A percentile compares a stretch with the other conserved stretches of the same genome.
These are phyloP conservation scores for Carcharodon carcharias DNA, from an alignment of 2,797 vertebrate genomes.

Conservation along the genomic window DNA sequence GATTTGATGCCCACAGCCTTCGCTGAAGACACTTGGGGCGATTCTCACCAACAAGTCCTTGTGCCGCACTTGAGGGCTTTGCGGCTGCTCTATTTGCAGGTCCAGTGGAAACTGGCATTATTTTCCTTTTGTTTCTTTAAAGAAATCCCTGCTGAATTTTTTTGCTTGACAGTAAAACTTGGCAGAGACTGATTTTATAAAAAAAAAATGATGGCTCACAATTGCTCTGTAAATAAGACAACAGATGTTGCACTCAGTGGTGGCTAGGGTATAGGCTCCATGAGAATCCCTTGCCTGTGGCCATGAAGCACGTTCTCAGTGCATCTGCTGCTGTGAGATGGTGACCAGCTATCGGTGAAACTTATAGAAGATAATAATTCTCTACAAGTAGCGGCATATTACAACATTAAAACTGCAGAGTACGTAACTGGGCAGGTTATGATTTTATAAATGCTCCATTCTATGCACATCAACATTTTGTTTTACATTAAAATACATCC, in stretches of 20 bases:
- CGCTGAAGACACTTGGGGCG: neutral
- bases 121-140: neutral
- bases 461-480: neutral
- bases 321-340: constrained; percentile 17
- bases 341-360: neutral
- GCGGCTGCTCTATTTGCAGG: neutral
- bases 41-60: neutral
- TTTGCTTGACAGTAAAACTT: neutral
- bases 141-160: constrained; percentile 11
- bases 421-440: neutral
- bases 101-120: neutral
- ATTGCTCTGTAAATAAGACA: constrained; percentile 32
- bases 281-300: constrained; percentile 31
- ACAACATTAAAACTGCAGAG: neutral
- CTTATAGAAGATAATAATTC: neutral
- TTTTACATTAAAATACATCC: neutral
- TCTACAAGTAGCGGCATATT: neutral
- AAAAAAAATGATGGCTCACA: neutral
- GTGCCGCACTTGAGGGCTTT: neutral
- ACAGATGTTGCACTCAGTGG: constrained; percentile 28
- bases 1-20: neutral
- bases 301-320: neutral
- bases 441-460: neutral
- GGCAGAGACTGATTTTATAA: neutral
- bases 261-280: constrained; percentile 6